Evolutionary conservation across 2,888 invertebrate species (phyloP), one percentile per base, ranked within the genome.

Genomic region (Agrotis ipsilon): DNA sequence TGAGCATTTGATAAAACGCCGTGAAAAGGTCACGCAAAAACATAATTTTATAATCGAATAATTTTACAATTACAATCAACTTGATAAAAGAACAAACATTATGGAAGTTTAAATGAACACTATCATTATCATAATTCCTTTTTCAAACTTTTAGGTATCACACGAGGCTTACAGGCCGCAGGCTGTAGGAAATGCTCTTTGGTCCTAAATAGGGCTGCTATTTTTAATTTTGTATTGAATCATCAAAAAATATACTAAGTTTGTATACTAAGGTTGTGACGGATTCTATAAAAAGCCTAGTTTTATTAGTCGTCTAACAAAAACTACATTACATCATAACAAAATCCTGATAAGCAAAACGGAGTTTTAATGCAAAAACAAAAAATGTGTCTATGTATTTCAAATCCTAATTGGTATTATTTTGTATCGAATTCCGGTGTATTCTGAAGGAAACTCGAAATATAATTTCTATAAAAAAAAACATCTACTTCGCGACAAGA

Each of bases 1-100:
- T 58, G 58, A 21, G 2, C 11, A 49, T 59, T 72, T 73, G 58
- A 54, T 16, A 13, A 52, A 54, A 73, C 27, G 16, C 27, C n/a
- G 18, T 11, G 3, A 2, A n/a, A 43, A 65, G 58, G 52, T 59
- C 48, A 65, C 14, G 7, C 46, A 48, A 52, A 43, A 24, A 24
- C 2, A n/a, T 9, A 27, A 51, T 58, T 16, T 13, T 24, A 11
- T 3, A 57, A 14, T 24, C 19, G 2, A 46, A 51, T 57, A 24
- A 21, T n/a, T 54, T 43, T 14, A 16, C 11, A n/a, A 49, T 55
- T 55, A 55, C 18, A 43, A 24, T 24, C 24, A 1, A 19, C 16
- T 21, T n/a, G 3, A 63, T 59, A 43, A 5, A 54, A 27, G 48
- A 58, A 27, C 16, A 49, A 54, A 60, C 16, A 16, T 45, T 39